phyloP scores from a whole-genome alignment of 2,113 vertebrate genomes.

The Thunnus maccoyii region DNA sequence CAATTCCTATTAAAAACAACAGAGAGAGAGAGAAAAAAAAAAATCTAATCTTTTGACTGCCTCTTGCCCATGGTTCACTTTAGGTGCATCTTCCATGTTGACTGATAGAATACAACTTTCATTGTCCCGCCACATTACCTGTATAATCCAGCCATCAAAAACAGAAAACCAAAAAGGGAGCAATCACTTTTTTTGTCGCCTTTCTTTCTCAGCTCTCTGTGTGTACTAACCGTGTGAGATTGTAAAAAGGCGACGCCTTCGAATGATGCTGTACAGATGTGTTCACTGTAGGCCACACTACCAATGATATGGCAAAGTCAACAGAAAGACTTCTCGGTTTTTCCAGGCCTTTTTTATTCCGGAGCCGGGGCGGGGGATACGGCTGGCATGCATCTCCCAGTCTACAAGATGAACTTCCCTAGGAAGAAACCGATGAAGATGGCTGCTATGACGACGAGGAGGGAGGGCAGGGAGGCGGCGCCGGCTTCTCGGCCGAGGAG shows the following conservation, averaged over 20 bases:
- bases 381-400: constrained; percentile 87
- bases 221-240: constrained; percentile 90
- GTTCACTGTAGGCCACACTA: constrained; percentile 89
- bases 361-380: constrained; percentile 58
- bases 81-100: constrained; percentile 57
- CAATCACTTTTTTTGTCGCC: constrained; percentile 81
- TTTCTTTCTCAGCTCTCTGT: constrained; percentile 70
- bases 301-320: constrained; percentile 96
- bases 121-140: constrained; percentile 75
- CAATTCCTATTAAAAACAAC: constrained; percentile 94
- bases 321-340: constrained; percentile 86
- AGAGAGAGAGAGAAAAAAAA: constrained; percentile 80
- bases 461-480: constrained; percentile 93
- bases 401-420: constrained; percentile 99
- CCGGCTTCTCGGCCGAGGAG: constrained; percentile 91
- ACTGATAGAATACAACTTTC: constrained; percentile 86
- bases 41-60: constrained; percentile 86
- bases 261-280: constrained; percentile 91
- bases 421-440: constrained; percentile 99
- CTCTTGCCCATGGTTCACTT: constrained; percentile 46
- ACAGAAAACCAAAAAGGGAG: constrained; percentile 55
- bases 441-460: constrained; percentile 98
- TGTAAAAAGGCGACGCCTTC: constrained; percentile 91
- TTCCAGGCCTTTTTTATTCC: constrained; percentile 85
- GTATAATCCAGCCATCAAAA: constrained; percentile 62